Evolutionary conservation across 1,140 invertebrate genomes (phyloP).

Genomic region (Cataglyphis hispanica): DNA sequence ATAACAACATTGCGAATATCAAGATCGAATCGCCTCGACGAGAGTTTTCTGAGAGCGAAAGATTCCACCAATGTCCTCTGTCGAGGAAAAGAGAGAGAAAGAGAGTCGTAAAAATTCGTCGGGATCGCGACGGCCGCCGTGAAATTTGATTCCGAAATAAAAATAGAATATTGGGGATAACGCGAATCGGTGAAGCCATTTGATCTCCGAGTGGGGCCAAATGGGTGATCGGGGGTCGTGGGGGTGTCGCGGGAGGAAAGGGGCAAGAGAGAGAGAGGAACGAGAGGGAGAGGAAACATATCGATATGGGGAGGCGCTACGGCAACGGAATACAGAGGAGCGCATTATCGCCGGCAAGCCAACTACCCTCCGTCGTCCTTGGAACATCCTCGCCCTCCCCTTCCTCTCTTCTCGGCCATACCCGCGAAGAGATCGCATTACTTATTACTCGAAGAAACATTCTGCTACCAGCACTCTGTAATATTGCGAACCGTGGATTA

Average conservation of each 20-base stretch:
- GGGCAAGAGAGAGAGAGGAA: conserved; percentile 75
- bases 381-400: not conserved
- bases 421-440: conserved; percentile 75
- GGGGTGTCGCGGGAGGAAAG: conserved; percentile 49
- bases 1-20: conserved; percentile 21
- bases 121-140: conserved; percentile 58
- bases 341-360: conserved; percentile 82
- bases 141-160: conserved; percentile 86
- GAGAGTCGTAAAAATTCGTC: conserved; percentile 65
- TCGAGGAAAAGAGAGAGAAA: conserved; percentile 38
- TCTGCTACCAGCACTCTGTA: conserved; percentile 72
- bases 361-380: conserved; percentile 75
- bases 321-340: conserved; percentile 84
- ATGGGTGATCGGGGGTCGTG: conserved; percentile 68
- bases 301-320: conserved; percentile 85
- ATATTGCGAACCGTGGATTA: conserved; percentile 73
- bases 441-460: conserved; percentile 78
- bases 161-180: conserved; percentile 86
- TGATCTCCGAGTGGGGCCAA: conserved; percentile 82
- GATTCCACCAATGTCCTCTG: conserved; percentile 7
- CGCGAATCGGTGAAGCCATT: conserved; percentile 87
- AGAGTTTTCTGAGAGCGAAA: not conserved
- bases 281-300: conserved; percentile 81
- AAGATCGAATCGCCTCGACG: conserved; percentile 29
- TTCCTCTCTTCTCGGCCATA: conserved; percentile 47